Conservation (phyloP, 2,113 vertebrate species). For the Malurus cyaneus region DNA sequence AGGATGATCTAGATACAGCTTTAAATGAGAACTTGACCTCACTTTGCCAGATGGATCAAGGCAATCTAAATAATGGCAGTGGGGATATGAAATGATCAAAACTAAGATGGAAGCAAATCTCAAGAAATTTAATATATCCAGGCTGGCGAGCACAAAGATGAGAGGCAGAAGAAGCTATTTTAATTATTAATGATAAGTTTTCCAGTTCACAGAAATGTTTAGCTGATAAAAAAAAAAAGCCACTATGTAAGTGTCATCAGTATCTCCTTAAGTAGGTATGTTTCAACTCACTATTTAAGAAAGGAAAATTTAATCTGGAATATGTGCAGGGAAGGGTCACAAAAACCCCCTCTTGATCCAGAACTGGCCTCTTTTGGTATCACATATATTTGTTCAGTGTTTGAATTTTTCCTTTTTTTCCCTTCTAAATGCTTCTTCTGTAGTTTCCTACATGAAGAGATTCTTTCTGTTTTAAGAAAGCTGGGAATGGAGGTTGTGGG, state of each 20-base stretch:
- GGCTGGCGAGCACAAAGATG: background rate
- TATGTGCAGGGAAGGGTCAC: background rate
- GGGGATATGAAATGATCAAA: background rate
- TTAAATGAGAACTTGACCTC: background rate
- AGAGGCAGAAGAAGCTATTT: background rate
- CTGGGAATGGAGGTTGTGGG: background rate
- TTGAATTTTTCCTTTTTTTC: background rate
- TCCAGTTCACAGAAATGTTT: background rate
- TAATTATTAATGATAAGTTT: background rate
- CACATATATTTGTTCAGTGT: background rate
- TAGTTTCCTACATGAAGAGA: background rate
- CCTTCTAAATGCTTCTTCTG: background rate
- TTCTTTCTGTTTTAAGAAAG: background rate
- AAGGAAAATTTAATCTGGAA: background rate
- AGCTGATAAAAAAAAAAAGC: background rate
- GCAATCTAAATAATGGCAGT: background rate
- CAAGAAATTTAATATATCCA: background rate
- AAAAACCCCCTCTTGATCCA: background rate
- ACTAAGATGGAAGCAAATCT: background rate
- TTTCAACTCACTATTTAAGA: background rate
- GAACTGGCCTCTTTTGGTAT: background rate
- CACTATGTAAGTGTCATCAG: accelerated
- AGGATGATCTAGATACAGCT: background rate
- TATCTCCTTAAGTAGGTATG: background rate
- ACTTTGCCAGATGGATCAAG: background rate